Percentiles rank a stretch among this genome's conserved stretches.
Evolutionary conservation across 2,888 invertebrate genomes (phyloP).

Genomic region (Gandaritis pyraliata): DNA sequence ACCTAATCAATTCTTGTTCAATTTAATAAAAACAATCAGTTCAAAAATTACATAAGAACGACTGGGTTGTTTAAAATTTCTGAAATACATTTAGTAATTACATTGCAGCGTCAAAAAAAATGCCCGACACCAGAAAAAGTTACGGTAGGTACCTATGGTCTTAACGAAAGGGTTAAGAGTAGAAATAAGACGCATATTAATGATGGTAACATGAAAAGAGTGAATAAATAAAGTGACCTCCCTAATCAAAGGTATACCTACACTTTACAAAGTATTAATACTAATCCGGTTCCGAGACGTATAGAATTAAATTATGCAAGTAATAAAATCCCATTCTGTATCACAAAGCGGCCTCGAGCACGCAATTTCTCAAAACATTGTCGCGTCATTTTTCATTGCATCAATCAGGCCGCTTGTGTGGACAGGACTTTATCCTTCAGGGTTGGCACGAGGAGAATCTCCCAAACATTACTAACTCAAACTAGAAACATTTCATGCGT

Average conservation of each 20-base stretch:
- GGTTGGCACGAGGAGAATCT: constrained; percentile 56
- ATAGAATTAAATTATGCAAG: constrained; percentile 78
- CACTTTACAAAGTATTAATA: constrained; percentile 59
- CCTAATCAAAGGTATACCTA: constrained; percentile 60
- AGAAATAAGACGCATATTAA: constrained; percentile 77
- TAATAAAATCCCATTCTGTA: constrained; percentile 76
- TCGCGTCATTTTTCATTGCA: constrained; percentile 83
- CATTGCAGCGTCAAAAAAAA: too few relatives aligned
- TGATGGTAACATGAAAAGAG: constrained; percentile 58
- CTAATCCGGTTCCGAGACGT: constrained; percentile 62
- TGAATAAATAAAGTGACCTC: constrained; percentile 60
- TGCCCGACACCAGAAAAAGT: background rate
- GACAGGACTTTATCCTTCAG: constrained; percentile 53
- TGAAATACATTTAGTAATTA: too few relatives aligned
- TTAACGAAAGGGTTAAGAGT: constrained; percentile 3
- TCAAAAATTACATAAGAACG: too few relatives aligned
- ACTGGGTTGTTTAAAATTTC: too few relatives aligned
- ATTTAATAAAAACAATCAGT: too few relatives aligned
- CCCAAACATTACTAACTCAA: background rate
- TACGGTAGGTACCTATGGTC: background rate
- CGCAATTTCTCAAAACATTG: constrained; percentile 82
- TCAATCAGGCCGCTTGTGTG: constrained; percentile 76
- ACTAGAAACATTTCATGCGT: background rate
- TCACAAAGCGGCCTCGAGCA: constrained; percentile 65
- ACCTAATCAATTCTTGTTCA: too few relatives aligned